Percentiles rank a stretch among this genome's conserved stretches.
phyloP scores from a whole-genome alignment of 2,888 invertebrate species.

The Agrenia bidenticulata region DNA sequence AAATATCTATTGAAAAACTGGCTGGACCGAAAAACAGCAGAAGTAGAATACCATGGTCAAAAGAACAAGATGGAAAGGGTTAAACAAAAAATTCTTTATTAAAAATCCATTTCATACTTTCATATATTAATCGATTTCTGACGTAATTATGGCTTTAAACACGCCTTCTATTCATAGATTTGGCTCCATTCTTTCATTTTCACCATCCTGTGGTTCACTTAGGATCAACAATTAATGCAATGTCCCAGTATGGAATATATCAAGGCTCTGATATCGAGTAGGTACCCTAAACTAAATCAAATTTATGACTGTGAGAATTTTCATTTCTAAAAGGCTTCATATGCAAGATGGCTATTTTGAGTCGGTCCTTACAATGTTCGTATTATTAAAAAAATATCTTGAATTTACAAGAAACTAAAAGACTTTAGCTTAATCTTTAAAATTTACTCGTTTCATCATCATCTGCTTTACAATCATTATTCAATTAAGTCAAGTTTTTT shows the following conservation, averaged over 20 bases:
- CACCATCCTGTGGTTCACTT: background rate
- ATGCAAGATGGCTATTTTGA: too few relatives aligned
- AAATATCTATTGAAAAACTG: conserved; percentile 35
- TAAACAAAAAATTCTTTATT: conserved; percentile 42
- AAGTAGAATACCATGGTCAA: background rate
- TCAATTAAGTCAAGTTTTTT: background rate
- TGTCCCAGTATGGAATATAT: background rate
- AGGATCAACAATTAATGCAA: background rate
- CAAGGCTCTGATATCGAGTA: conserved; percentile 8
- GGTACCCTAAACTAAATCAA: background rate
- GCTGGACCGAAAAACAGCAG: conserved; percentile 16
- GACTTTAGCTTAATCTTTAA: too few relatives aligned
- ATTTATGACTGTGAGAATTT: conserved; percentile 4
- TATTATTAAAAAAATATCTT: too few relatives aligned
- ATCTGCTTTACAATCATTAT: background rate
- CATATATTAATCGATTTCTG: conserved; percentile 53
- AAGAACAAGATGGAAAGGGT: conserved; percentile 20
- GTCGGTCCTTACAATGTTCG: too few relatives aligned
- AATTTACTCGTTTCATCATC: background rate
- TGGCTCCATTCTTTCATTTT: conserved; percentile 20
- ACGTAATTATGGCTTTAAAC: conserved; percentile 52
- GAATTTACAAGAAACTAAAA: too few relatives aligned
- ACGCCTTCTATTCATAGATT: conserved; percentile 51
- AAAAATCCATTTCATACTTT: conserved; percentile 47
- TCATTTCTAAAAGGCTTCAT: too few relatives aligned